Percentiles rank a stretch among this genome's conserved stretches.
Conservation (phyloP, 2,797 vertebrate species). For the Pagetopsis macropterus region DNA sequence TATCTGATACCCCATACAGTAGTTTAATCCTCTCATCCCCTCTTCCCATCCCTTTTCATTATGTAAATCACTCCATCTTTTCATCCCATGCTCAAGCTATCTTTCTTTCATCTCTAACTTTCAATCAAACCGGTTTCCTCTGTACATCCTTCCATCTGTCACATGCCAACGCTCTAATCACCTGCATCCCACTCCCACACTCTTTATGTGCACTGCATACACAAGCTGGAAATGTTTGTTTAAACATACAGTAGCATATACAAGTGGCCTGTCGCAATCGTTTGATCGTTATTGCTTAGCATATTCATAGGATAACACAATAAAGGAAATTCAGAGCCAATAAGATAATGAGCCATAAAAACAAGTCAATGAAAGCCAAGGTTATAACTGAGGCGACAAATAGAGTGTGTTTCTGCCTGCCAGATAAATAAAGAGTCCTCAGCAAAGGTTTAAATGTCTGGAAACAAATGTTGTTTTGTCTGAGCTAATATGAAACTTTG, state of each 20-base stretch:
- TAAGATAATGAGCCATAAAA: too few species aligned
- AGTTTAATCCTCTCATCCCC: slow-evolving; percentile 44
- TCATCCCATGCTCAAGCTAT: slow-evolving; percentile 19
- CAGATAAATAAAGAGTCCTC: too few species aligned
- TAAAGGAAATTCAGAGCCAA: too few species aligned
- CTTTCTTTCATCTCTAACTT: slow-evolving; percentile 36
- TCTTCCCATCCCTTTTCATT: slow-evolving; percentile 36
- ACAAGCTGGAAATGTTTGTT: slow-evolving; percentile 10
- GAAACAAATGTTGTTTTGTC: not conserved
- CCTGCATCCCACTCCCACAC: slow-evolving; percentile 9
- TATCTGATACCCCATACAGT: slow-evolving; percentile 31
- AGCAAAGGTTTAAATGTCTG: not conserved
- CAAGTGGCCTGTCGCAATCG: too few species aligned
- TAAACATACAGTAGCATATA: not conserved
- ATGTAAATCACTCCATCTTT: slow-evolving; percentile 47
- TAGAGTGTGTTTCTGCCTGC: not conserved
- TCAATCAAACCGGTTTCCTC: slow-evolving; percentile 37
- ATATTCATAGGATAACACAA: too few species aligned
- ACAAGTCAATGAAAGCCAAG: too few species aligned
- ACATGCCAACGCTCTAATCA: slow-evolving; percentile 31
- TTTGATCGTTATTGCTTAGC: too few species aligned
- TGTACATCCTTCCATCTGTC: slow-evolving; percentile 38
- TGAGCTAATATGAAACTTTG: not conserved
- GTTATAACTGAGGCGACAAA: not conserved
- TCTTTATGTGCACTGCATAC: slow-evolving; percentile 14